Base-by-base conservation (phyloP, 2,888 invertebrate species). In the Drosophila prostipennis region DNA sequence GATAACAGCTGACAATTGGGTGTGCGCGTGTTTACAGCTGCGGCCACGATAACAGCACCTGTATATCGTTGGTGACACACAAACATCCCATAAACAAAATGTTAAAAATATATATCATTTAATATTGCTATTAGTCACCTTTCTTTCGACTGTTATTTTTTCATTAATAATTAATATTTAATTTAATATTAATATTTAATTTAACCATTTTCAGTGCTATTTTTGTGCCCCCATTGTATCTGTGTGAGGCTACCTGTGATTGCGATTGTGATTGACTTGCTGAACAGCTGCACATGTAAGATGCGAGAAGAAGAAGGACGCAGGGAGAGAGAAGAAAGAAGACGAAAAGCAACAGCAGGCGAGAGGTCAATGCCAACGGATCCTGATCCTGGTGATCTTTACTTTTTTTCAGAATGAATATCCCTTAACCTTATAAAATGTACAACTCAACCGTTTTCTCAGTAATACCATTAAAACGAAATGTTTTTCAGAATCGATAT, bases 281-380 rank as follows among this genome's bases (percentile, higher is more conserved):
- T 14, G 86, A 82, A 74, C 82, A 80, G 80, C 86, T 80, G 80
- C 80, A 74, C 69, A 72, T 74, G 71, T 61, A 68, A 65, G 42
- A 48, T 34, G 45, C 32, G 29, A 11, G 48, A 26, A 36, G 26
- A 19, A 19, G 26, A 6, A 14, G 32, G 37, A 10, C 19, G 10
- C 19, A 13, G n/a, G 29, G 37, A 23, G 11, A 23, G 10, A 37
- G n/a, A 32, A 61, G 23, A 14, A 32, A 16, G 23, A 10, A 19
- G 32, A 23, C 11, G 39, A n/a, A n/a, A 26, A 5, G 7, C 40
- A 40, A 34, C 13, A 29, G 19, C 68, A 67, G 54, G 55, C 57
- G 49, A 49, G 55, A 40, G 64, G 64, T 61, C 61, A 60, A 60
- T 55, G 65, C 46, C 53, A 53, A 55, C 26, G 36, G 54, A 52